Evolutionary conservation across 2,797 vertebrate genomes (phyloP).

Genomic region (Sebastes trivittatus): DNA sequence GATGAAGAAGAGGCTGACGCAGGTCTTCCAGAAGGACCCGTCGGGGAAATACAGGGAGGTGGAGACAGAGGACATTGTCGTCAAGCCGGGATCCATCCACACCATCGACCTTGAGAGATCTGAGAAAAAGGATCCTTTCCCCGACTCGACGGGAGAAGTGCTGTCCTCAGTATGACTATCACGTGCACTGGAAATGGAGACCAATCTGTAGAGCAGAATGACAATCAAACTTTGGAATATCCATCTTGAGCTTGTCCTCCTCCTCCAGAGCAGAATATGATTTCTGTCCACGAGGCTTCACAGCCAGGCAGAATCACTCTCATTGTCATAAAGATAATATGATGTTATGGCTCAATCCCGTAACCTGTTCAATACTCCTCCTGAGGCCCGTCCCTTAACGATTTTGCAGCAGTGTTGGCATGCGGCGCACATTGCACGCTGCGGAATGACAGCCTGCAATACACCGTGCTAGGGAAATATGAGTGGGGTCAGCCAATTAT

Average conservation of each 20-base stretch:
- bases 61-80: constrained; percentile 84
- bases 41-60: constrained; percentile 91
- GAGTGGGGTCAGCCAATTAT: constrained; percentile 62
- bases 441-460: constrained; percentile 19
- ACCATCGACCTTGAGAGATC: constrained; percentile 83
- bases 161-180: constrained; percentile 96
- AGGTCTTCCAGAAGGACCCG: constrained; percentile 85
- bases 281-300: constrained; percentile 24
- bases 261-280: constrained; percentile 31
- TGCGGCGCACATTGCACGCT: not conserved
- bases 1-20: constrained; percentile 85
- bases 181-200: constrained; percentile 88
- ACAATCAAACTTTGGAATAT: constrained; percentile 30
- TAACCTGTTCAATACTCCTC: constrained; percentile 29
- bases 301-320: constrained; percentile 24
- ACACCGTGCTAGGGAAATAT: constrained; percentile 44
- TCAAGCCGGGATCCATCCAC: constrained; percentile 85
- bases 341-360: constrained; percentile 27
- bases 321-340: constrained; percentile 42
- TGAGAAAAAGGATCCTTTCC: constrained; percentile 86
- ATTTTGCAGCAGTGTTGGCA: constrained; percentile 22
- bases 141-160: constrained; percentile 86
- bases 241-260: not conserved
- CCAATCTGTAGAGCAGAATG: constrained; percentile 73
- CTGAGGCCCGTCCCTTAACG: not conserved